phyloP scores from a whole-genome alignment of 1,140 invertebrate species.

The Ylistrum balloti region DNA sequence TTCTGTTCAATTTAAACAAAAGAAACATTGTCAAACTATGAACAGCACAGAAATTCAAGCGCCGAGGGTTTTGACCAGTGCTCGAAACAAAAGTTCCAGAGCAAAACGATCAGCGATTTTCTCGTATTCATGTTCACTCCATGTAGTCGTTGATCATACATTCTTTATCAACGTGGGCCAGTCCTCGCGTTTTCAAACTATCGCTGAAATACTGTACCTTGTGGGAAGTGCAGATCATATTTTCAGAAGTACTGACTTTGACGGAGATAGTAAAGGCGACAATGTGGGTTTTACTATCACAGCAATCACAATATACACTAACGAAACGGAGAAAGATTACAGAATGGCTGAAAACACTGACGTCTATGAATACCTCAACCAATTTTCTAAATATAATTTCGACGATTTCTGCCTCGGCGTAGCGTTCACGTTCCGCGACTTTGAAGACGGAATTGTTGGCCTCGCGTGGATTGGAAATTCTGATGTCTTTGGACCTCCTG shows the following conservation, averaged over 20 bases:
- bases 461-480: slow-evolving; percentile 74
- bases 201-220: slow-evolving; percentile 68
- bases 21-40: not conserved
- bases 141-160: slow-evolving; percentile 72
- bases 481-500: slow-evolving; percentile 56
- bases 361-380: slow-evolving; percentile 68
- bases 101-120: not conserved
- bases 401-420: slow-evolving; percentile 70
- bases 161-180: slow-evolving; percentile 69
- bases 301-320: slow-evolving; percentile 68
- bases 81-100: not conserved
- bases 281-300: slow-evolving; percentile 75
- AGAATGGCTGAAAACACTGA: slow-evolving; percentile 56
- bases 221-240: slow-evolving; percentile 71
- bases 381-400: slow-evolving; percentile 73
- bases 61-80: not conserved
- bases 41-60: not conserved
- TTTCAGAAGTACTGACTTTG: slow-evolving; percentile 74
- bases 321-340: slow-evolving; percentile 54
- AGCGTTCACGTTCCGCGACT: slow-evolving; percentile 74
- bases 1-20: not conserved
- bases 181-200: slow-evolving; percentile 60
- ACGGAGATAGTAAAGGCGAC: slow-evolving; percentile 74
- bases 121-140: slow-evolving; percentile 63
- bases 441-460: slow-evolving; percentile 68